phyloP scores from a whole-genome alignment of 2,113 vertebrate genomes.

The Leucopsar rothschildi region DNA sequence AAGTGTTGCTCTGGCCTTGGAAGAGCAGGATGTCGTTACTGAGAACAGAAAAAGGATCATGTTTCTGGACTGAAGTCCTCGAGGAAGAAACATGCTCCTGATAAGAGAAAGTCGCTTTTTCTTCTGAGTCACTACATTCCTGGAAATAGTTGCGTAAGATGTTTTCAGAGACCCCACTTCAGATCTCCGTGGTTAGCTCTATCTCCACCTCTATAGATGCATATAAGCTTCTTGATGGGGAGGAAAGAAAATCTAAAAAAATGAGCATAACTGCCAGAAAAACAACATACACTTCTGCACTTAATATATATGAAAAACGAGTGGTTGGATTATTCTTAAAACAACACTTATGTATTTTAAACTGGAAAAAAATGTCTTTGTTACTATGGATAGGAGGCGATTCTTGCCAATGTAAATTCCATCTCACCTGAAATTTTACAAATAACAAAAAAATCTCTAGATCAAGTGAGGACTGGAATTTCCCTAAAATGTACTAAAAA shows the following conservation, averaged over 20 bases:
- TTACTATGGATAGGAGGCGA: background rate
- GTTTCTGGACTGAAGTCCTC: slow-evolving; percentile 18
- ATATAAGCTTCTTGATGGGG: too few relatives aligned
- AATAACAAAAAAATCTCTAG: background rate
- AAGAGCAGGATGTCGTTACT: background rate
- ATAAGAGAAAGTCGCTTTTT: slow-evolving; percentile 19
- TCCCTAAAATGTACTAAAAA: background rate
- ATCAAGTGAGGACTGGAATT: background rate
- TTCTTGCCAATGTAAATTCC: background rate
- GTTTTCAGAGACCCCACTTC: slow-evolving; percentile 16
- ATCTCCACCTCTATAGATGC: background rate
- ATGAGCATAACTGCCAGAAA: background rate
- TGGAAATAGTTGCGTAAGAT: background rate
- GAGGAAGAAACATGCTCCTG: background rate
- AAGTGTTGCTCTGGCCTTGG: background rate
- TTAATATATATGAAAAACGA: background rate
- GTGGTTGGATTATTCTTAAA: background rate
- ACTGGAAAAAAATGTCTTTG: background rate
- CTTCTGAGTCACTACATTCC: slow-evolving; percentile 59
- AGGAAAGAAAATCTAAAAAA: background rate
- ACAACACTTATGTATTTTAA: background rate
- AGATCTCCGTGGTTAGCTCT: background rate
- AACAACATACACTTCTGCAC: background rate
- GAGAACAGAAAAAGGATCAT: background rate
- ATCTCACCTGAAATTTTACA: background rate